phyloP scores from a whole-genome alignment of 2,888 invertebrate genomes.

The Blera fallax region DNA sequence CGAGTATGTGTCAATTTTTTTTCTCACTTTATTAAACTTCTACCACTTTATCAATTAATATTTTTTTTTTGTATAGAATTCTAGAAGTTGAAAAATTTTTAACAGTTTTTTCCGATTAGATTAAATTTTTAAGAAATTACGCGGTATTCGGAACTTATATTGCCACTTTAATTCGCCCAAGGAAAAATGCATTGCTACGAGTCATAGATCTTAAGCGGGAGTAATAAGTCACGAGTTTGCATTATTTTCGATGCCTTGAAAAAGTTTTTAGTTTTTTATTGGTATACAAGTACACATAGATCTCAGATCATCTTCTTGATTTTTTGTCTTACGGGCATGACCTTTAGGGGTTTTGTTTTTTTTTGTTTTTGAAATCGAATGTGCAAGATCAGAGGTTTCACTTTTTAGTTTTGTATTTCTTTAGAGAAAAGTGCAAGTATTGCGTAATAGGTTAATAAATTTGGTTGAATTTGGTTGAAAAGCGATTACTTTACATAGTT shows the following conservation, averaged over 20 bases:
- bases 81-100: not conserved
- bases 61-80: not conserved
- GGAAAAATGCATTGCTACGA: constrained; percentile 35
- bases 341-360: not conserved
- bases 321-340: not conserved
- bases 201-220: constrained; percentile 16
- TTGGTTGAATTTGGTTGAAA: not conserved
- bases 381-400: not conserved
- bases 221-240: constrained; percentile 41
- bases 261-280: not conserved
- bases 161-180: not conserved
- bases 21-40: not conserved
- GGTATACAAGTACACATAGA: not conserved
- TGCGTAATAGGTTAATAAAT: not conserved
- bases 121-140: not conserved
- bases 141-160: not conserved
- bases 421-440: not conserved
- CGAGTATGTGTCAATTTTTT: not conserved
- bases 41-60: not conserved
- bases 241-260: constrained; percentile 11
- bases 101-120: not conserved
- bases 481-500: not conserved
- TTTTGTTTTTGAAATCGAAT: not conserved
- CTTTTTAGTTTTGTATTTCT: not conserved
- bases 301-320: not conserved